These are phyloP conservation scores for Buathra laborator DNA, from an alignment of 2,888 invertebrate genomes.

Conservation along the genomic window DNA sequence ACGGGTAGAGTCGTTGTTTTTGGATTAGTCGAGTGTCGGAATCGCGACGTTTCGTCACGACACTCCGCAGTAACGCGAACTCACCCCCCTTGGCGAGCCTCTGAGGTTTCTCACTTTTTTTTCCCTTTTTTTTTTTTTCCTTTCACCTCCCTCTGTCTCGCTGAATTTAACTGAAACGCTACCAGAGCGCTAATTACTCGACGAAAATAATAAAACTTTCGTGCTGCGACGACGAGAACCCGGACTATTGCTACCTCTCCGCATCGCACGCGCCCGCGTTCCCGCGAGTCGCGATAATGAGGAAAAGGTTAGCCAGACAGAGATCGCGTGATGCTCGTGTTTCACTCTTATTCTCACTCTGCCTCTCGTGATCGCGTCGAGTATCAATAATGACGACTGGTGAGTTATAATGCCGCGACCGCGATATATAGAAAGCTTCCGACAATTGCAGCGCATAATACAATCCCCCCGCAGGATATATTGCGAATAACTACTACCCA, in stretches of 20 bases:
- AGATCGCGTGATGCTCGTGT: constrained; percentile 52
- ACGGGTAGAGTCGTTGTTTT: constrained; percentile 1
- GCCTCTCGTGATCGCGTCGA: constrained; percentile 44
- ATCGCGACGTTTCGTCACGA: constrained; percentile 52
- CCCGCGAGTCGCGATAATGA: constrained; percentile 57
- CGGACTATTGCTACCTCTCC: constrained; percentile 2
- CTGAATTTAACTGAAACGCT: constrained; percentile 32
- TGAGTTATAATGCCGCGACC: constrained; percentile 5
- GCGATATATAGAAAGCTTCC: constrained; percentile 9
- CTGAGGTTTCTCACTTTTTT: constrained; percentile 19
- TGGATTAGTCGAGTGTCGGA: constrained; percentile 49
- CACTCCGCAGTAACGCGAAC: constrained; percentile 39
- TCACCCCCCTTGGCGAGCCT: constrained; percentile 21
- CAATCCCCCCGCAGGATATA: background rate
- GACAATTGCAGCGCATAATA: constrained; percentile 26
- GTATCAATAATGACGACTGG: constrained; percentile 59
- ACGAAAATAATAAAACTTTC: constrained; percentile 70
- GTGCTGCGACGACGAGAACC: constrained; percentile 48
- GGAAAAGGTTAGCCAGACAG: constrained; percentile 46
- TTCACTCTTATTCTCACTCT: constrained; percentile 38
- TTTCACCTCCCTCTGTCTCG: constrained; percentile 20
- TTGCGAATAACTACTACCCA: background rate
- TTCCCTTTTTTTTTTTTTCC: background rate
- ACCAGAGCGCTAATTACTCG: constrained; percentile 65
- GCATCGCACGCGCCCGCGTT: background rate